Conservation (phyloP, 2,888 invertebrate species). For the Anthoptus insignis region DNA sequence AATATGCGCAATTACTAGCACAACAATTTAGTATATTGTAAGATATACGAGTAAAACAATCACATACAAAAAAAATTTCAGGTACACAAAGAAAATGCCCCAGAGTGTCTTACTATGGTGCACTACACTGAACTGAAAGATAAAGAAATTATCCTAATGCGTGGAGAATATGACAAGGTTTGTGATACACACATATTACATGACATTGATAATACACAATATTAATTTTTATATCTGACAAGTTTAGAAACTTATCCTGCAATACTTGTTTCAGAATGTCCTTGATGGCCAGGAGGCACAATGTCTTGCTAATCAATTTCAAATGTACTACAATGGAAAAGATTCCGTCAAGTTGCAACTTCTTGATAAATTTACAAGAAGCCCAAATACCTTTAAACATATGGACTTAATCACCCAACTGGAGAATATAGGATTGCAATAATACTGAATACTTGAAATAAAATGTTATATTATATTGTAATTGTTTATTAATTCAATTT, state of each 20-base stretch:
- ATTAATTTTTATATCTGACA: too few species aligned
- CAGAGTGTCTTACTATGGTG: conserved; percentile 93
- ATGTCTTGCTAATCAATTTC: conserved; percentile 94
- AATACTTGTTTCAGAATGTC: conserved; percentile 85
- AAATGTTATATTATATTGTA: background rate
- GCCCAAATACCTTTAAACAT: conserved; percentile 93
- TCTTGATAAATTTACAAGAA: conserved; percentile 89
- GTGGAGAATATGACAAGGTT: conserved; percentile 93
- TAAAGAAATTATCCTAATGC: conserved; percentile 93
- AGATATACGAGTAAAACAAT: too few species aligned
- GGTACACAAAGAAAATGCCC: conserved; percentile 96
- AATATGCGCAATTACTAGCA: too few species aligned
- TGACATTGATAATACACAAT: background rate
- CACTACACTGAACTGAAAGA: conserved; percentile 92
- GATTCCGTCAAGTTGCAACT: conserved; percentile 88
- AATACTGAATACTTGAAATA: conserved; percentile 5
- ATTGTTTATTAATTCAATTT: conserved; percentile 61
- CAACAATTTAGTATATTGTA: too few species aligned
- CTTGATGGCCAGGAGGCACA: conserved; percentile 93
- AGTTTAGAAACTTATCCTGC: too few species aligned
- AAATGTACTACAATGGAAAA: conserved; percentile 92
- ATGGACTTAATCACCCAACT: conserved; percentile 93
- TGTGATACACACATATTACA: background rate
- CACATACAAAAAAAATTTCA: conserved; percentile 57
- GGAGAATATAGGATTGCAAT: conserved; percentile 87